phyloP scores from a whole-genome alignment of 1,140 invertebrate genomes.

The Latrodectus geometricus region DNA sequence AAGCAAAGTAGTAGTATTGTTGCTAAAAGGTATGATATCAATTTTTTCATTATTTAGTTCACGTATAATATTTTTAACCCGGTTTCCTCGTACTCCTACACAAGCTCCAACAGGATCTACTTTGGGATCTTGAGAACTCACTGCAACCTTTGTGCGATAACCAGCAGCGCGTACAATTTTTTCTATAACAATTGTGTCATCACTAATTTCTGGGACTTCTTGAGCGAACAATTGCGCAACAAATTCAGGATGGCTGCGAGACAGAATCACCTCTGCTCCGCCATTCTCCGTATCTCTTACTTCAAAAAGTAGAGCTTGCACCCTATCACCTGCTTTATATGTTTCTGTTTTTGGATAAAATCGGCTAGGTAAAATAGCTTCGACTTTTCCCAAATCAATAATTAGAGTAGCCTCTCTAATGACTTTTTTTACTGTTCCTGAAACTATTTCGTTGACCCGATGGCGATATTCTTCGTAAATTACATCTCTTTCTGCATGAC shows the following conservation, averaged over 20 bases:
- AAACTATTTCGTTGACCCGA: no score
- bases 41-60: conserved; percentile 18
- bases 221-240: not conserved
- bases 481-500: no score
- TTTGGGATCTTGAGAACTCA: not conserved
- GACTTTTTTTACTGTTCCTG: no score
- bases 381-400: no score
- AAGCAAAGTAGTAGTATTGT: not conserved
- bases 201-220: conserved; percentile 24
- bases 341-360: no score
- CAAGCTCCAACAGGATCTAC: conserved; percentile 29
- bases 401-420: no score
- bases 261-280: not conserved
- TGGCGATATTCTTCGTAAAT: no score
- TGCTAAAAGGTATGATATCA: not conserved
- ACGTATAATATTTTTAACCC: not conserved
- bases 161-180: not conserved
- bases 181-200: conserved; percentile 1
- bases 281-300: not conserved
- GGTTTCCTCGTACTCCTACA: not conserved
- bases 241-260: not conserved
- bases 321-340: not conserved
- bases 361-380: no score
- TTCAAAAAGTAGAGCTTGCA: not conserved
- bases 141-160: conserved; percentile 13